phyloP scores from a whole-genome alignment of 2,113 vertebrate species.

The zebrafish (Danio rerio) region GRCz12tu NC_133178.1:53626001-53626500 shows the following conservation, averaged over 20 bases:
- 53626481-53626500: conserved; percentile 37
- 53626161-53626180: conserved; percentile 1
- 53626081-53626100: neutral
- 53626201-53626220: neutral
- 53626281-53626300: conserved; percentile 39
- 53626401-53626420: conserved; percentile 13
- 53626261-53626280: conserved; percentile 41
- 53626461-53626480: conserved; percentile 33
- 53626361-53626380: conserved; percentile 48
- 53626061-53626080: conserved; percentile 4
- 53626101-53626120: neutral
- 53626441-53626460: conserved; percentile 36
- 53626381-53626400: conserved; percentile 40
- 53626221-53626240: neutral
- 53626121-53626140: neutral
- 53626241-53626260: conserved; percentile 41
- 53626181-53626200: conserved; percentile 5
- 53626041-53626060: neutral
- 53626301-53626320: conserved; percentile 32
- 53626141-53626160: neutral
- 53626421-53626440: conserved; percentile 46
- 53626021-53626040: neutral
- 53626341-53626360: conserved; percentile 38
- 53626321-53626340: conserved; percentile 36
- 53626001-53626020: neutral